phyloP scores from a whole-genome alignment of 1,140 invertebrate species.

The Muscidifurax raptorellus region DNA sequence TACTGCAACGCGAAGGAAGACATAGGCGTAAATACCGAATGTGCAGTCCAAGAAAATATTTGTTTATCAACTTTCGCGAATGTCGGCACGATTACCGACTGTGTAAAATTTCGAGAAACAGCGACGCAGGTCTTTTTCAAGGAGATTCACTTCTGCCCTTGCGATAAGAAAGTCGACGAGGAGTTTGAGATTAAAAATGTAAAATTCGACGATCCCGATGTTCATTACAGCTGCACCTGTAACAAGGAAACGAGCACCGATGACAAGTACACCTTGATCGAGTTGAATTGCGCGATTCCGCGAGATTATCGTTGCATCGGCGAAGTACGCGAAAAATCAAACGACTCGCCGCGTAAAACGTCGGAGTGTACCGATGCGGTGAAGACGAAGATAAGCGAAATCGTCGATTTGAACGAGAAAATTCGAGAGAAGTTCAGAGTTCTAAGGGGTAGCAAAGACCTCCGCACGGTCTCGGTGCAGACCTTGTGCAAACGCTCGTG shows the following conservation, averaged over 20 bases:
- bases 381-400: not conserved
- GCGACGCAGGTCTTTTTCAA: constrained; percentile 11
- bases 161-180: not conserved
- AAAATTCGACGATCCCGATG: not conserved
- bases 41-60: not conserved
- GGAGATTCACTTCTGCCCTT: not conserved
- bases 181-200: not conserved
- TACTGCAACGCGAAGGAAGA: not conserved
- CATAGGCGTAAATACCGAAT: not conserved
- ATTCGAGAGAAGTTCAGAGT: not conserved
- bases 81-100: constrained; percentile 16
- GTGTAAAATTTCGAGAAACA: not conserved
- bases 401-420: constrained; percentile 18
- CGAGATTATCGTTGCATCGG: not conserved
- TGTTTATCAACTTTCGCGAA: not conserved
- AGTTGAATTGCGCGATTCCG: not conserved
- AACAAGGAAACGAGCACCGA: not conserved
- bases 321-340: not conserved
- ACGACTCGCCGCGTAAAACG: not conserved
- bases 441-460: not conserved
- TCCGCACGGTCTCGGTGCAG: not conserved
- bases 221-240: not conserved
- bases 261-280: not conserved
- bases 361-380: not conserved
- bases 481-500: not conserved